Evolutionary conservation across 2,888 invertebrate genomes (phyloP).

Genomic region (Psococerastis gibbosa): DNA sequence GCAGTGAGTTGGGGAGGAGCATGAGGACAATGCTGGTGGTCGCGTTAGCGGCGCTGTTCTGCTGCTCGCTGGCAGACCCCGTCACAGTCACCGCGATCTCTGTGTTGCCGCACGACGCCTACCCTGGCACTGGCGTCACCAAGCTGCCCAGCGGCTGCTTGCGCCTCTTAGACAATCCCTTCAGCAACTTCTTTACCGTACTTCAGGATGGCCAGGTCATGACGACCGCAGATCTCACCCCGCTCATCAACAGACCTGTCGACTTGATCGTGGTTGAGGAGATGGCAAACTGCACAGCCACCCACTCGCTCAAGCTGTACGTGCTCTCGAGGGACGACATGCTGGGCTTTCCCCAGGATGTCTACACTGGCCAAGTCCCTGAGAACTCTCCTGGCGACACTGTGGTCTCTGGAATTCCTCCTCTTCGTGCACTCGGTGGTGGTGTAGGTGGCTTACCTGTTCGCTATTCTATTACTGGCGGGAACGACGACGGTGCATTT

Average conservation of each 20-base stretch:
- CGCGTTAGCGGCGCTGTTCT: neutral
- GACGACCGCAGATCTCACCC: constrained; percentile 72
- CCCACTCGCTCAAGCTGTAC: constrained; percentile 60
- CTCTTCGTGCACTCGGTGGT: constrained; percentile 39
- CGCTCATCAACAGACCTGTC: constrained; percentile 61
- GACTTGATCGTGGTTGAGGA: constrained; percentile 67
- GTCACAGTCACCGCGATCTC: constrained; percentile 21
- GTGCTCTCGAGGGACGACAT: constrained; percentile 68
- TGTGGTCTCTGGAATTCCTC: constrained; percentile 46
- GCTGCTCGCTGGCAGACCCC: neutral
- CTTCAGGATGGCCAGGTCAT: constrained; percentile 75
- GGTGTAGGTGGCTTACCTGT: constrained; percentile 41
- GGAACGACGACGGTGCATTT: constrained; percentile 54
- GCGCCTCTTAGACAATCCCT: constrained; percentile 56
- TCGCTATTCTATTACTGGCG: constrained; percentile 60
- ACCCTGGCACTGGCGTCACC: constrained; percentile 74
- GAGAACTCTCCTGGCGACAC: constrained; percentile 63
- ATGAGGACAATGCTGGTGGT: neutral
- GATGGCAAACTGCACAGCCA: constrained; percentile 56
- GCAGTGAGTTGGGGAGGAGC: neutral
- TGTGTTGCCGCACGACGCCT: constrained; percentile 73
- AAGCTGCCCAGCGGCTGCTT: constrained; percentile 37
- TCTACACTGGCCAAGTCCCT: constrained; percentile 45
- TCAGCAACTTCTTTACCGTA: constrained; percentile 69
- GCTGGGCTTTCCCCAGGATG: constrained; percentile 50